These are phyloP conservation scores for Nasonia giraulti DNA, from an alignment of 1,140 invertebrate genomes.

Conservation along the genomic window DNA sequence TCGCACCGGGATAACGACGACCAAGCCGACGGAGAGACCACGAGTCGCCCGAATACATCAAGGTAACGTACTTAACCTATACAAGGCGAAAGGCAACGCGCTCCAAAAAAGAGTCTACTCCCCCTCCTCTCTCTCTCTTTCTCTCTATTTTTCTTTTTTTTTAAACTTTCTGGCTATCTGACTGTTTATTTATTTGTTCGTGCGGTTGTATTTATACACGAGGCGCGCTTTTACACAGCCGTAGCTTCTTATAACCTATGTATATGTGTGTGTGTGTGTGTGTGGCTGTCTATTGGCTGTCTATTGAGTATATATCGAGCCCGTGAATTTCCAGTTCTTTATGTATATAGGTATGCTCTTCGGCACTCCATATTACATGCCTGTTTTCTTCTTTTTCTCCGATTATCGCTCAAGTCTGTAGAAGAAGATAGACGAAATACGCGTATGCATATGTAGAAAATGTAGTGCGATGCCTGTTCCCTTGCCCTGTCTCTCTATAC, in stretches of 20 bases:
- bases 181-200: neutral
- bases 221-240: neutral
- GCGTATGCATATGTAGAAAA: neutral
- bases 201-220: neutral
- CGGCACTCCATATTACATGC: too few species aligned
- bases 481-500: neutral
- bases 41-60: neutral
- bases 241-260: too few species aligned
- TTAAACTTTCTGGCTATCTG: neutral
- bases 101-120: neutral
- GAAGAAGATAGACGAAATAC: too few species aligned
- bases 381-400: too few species aligned
- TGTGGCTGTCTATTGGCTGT: too few species aligned
- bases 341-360: too few species aligned
- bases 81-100: neutral
- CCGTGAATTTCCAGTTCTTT: too few species aligned
- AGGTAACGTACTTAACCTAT: slow-evolving; percentile 47
- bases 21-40: neutral
- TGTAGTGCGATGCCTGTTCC: neutral
- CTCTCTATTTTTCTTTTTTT: neutral
- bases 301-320: too few species aligned
- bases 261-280: too few species aligned
- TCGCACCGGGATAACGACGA: neutral
- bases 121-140: neutral
- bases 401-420: too few species aligned